These are phyloP conservation scores for Jaculus jaculus DNA, from an alignment of 2,113 vertebrate genomes.

Conservation along the genomic window DNA sequence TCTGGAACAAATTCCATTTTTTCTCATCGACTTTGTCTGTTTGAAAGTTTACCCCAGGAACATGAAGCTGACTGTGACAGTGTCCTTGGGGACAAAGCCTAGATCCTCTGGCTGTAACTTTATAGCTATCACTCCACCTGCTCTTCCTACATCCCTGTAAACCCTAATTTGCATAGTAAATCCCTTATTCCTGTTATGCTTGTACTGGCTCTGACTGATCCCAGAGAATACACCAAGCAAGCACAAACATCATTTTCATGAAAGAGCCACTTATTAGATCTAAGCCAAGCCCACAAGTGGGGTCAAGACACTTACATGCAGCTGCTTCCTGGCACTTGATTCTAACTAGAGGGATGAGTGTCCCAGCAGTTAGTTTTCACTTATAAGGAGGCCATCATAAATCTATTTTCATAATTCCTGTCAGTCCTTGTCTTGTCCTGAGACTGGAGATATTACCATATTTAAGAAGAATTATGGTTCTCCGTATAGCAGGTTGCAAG, in stretches of 20 bases:
- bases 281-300: conserved; percentile 22
- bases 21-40: no score
- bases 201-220: background rate
- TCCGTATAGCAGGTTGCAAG: background rate
- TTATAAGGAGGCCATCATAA: background rate
- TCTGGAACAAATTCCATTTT: no score
- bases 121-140: background rate
- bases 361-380: background rate
- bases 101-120: background rate
- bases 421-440: background rate
- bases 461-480: background rate
- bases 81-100: background rate
- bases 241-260: background rate
- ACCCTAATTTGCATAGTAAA: conserved; percentile 27
- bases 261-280: conserved; percentile 24
- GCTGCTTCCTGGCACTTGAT: conserved; percentile 16
- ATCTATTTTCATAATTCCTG: background rate
- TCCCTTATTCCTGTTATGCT: conserved; percentile 16
- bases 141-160: background rate
- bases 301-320: conserved; percentile 35
- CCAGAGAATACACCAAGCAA: background rate
- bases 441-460: background rate
- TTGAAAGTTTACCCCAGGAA: no score
- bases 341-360: background rate
- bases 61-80: no score